Evolutionary conservation across 2,113 vertebrate species (phyloP).

Genomic region (Chaetorhynchus papuensis): DNA sequence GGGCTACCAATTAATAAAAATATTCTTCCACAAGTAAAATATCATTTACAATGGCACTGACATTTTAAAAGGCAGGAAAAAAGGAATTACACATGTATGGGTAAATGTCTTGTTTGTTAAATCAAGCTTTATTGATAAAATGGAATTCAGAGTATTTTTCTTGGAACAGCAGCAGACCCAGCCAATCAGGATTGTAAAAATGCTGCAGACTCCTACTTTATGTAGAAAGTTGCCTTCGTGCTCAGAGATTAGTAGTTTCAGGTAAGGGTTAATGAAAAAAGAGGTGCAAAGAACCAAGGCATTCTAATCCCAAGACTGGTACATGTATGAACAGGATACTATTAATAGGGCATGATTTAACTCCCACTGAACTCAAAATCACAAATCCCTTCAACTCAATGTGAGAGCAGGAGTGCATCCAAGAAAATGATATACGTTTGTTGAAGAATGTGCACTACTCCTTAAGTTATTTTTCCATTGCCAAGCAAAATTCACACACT

Average conservation of each 20-base stretch:
- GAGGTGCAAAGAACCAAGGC: conserved; percentile 72
- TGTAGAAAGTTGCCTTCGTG: conserved; percentile 68
- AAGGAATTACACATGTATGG: conserved; percentile 78
- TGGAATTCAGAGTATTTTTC: conserved; percentile 78
- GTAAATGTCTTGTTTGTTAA: conserved; percentile 79
- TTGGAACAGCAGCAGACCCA: conserved; percentile 82
- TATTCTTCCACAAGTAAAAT: conserved; percentile 68
- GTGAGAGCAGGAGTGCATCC: neutral
- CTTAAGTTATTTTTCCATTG: conserved; percentile 1
- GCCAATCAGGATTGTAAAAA: conserved; percentile 76
- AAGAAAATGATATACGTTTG: neutral
- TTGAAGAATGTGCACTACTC: conserved; percentile 31
- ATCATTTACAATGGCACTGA: conserved; percentile 70
- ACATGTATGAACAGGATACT: conserved; percentile 22
- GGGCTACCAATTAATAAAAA: conserved; percentile 71
- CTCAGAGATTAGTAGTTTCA: conserved; percentile 65
- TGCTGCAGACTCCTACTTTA: conserved; percentile 67
- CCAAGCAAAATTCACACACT: conserved; percentile 45
- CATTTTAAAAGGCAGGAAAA: conserved; percentile 65
- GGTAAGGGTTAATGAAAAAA: conserved; percentile 65
- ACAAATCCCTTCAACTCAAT: neutral
- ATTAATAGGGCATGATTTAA: conserved; percentile 17
- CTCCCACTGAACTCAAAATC: conserved; percentile 27
- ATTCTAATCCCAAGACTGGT: conserved; percentile 50
- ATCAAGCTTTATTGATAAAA: conserved; percentile 88